These are phyloP conservation scores for Papilio xuthus DNA, from an alignment of 1,140 invertebrate species.

Conservation along the genomic window DNA sequence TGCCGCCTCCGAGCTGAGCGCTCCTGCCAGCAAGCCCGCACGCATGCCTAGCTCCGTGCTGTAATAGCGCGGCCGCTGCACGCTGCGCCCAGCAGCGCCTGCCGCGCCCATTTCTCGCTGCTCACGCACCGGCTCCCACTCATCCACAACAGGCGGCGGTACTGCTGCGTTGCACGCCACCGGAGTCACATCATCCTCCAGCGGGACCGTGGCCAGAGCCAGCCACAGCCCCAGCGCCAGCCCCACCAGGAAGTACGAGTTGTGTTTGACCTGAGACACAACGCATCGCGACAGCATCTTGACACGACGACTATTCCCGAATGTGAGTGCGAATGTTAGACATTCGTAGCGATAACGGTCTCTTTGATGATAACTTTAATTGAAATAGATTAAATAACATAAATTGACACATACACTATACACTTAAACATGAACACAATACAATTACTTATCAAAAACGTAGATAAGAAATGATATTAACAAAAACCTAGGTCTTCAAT, in stretches of 20 bases:
- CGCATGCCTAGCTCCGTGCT: constrained; percentile 95
- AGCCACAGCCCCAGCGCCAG: constrained; percentile 71
- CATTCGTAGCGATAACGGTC: constrained; percentile 27
- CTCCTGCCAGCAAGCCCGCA: constrained; percentile 88
- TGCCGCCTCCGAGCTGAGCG: constrained; percentile 88
- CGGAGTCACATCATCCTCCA: constrained; percentile 59
- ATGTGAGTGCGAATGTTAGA: background rate
- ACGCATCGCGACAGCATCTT: constrained; percentile 71
- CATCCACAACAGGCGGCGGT: constrained; percentile 50
- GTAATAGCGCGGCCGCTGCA: constrained; percentile 93
- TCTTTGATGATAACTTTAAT: constrained; percentile 37
- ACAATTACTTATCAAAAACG: background rate
- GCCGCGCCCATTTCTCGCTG: constrained; percentile 59
- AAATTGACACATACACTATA: background rate
- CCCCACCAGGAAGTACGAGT: constrained; percentile 76
- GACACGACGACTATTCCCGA: background rate
- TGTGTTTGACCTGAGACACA: constrained; percentile 76
- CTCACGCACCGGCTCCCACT: constrained; percentile 71
- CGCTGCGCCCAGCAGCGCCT: constrained; percentile 64
- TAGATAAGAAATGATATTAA: background rate
- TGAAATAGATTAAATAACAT: constrained; percentile 19
- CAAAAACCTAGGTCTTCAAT: background rate
- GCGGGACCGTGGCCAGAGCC: constrained; percentile 64
- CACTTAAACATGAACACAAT: constrained; percentile 16
- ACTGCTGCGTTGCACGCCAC: constrained; percentile 31